Base-by-base conservation (phyloP, 1,140 invertebrate species). In the Aporrectodea caliginosa region DNA sequence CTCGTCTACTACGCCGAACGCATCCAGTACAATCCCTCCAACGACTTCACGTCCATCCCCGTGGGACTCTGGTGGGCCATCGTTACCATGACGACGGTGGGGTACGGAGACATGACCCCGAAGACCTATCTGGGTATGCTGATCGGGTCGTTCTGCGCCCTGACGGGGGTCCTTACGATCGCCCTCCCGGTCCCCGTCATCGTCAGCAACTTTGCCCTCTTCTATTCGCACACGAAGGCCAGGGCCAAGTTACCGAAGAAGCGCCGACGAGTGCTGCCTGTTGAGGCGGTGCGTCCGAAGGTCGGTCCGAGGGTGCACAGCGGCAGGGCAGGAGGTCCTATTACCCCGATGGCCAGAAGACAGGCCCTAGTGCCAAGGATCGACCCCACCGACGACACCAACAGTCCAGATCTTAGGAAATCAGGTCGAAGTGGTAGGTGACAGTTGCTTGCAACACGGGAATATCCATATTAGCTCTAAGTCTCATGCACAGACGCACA, bases 1-100 rank as follows among this genome's bases (percentile, higher is more conserved):
- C 93, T 97, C 87, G 96, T 99, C 87, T 99, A 97, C 93, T 99
- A 99, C 92, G 97, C 97, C 84, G 97, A 99, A 91, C 92, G 95
- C 87, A 94, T 97, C 89, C 95, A 96, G 90, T 85, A 88, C 90
- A 98, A 98, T 91, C 98, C 96, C 86, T 94, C 96, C 72, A 97
- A 97, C 88, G 93, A 95, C 92, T 99, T 99, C 93, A 96, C 97
- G 92, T 97, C 95, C 90, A 98, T 98, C 79, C 89, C 89, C 27
- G 87, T 88, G 43, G 90, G 90, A 29, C 84, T 91, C 6, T 90
- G 90, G 90, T 90, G 89, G 88, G 88, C 89, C 16, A 88, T 90
- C 70, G 90, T 90, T 34, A 90, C 90, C 43, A 89, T 89, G 85
- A 90, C 89, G 73, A 90, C 90, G 1, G 88, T 90, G 33, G 90